Base-by-base conservation (phyloP, 2,113 vertebrate genomes). In the Noctilio leporinus region DNA sequence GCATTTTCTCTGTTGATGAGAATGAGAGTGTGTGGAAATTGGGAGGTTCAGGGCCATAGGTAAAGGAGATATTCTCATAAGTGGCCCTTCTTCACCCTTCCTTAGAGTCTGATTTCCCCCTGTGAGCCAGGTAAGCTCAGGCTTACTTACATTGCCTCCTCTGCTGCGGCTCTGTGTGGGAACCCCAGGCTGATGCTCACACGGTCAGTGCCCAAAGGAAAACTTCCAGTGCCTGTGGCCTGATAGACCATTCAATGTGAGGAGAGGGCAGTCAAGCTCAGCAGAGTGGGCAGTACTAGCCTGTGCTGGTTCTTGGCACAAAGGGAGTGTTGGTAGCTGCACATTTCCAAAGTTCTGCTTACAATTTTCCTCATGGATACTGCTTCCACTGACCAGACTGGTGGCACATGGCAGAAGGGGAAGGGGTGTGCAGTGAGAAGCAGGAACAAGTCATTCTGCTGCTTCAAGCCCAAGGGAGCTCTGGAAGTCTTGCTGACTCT, bases 271-370 rank as follows among this genome's bases (percentile, higher is more conserved):
- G 53, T 69, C 92, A 88, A 24, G 24, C 47, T 64, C 94, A 51
- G 85, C 72, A 10, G 76, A 85, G 94, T 84, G 84, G 95, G 92
- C 0, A 5, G 94, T 5, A 3, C 40, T 47, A 55, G 70, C 67
- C 90, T 87, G 81, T 85, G 85, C 76, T 30, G 88, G 81, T 49
- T 62, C 80, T 76, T 28, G 40, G 47, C 83, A 96, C 95, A 97
- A 95, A 96, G 81, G 75, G 76, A 83, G 64, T 38, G 76, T 73
- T 93, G 72, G 53, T 35, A 57, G 77, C 87, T 33, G 47, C 65
- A 1, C 43, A 62, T 67, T 73, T 94, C 40, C 77, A 17, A 87
- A 77, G 47, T 78, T 87, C 76, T 69, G 86, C 43, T 77, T 53
- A 80, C 43, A 33, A 0, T 67, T 85, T 86, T 64, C 77, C n/a